phyloP scores from a whole-genome alignment of 2,113 vertebrate genomes.

The Daphoenositta chrysoptera region DNA sequence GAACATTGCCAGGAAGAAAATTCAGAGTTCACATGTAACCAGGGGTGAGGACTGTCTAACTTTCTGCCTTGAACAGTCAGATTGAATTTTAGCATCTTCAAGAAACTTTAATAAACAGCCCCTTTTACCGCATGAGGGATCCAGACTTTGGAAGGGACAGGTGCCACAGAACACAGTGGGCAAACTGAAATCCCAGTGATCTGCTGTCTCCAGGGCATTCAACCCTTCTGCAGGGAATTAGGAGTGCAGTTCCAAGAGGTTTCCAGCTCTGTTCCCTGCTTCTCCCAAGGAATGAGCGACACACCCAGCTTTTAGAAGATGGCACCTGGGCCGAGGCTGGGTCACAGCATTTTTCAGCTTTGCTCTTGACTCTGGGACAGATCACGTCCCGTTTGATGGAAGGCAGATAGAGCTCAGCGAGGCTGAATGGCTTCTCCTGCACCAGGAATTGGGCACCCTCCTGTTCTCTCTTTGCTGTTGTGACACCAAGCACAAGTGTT shows the following conservation, averaged over 20 bases:
- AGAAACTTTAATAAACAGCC: neutral
- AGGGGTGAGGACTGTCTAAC: neutral
- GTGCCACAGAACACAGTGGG: rapidly evolving
- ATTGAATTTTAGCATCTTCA: neutral
- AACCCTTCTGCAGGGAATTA: neutral
- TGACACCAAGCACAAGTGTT: neutral
- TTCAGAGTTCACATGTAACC: neutral
- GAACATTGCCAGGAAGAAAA: neutral
- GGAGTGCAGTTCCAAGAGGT: neutral
- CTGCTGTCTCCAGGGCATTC: neutral
- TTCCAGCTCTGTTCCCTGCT: neutral
- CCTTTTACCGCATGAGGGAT: neutral
- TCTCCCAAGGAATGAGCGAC: neutral
- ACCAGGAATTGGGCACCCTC: neutral
- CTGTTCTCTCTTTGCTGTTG: neutral
- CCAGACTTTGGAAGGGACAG: neutral
- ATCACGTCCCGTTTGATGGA: neutral
- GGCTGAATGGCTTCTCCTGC: neutral
- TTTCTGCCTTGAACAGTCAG: neutral
- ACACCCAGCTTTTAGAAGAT: neutral
- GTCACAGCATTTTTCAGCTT: neutral
- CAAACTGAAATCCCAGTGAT: neutral
- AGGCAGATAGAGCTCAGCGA: neutral
- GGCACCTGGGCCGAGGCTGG: too few species aligned
- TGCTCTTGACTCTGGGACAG: neutral